A percentile compares a stretch with the other conserved stretches of the same genome.
Conservation (phyloP, 2,113 vertebrate genomes). For the Thamnophis sirtalis region DNA sequence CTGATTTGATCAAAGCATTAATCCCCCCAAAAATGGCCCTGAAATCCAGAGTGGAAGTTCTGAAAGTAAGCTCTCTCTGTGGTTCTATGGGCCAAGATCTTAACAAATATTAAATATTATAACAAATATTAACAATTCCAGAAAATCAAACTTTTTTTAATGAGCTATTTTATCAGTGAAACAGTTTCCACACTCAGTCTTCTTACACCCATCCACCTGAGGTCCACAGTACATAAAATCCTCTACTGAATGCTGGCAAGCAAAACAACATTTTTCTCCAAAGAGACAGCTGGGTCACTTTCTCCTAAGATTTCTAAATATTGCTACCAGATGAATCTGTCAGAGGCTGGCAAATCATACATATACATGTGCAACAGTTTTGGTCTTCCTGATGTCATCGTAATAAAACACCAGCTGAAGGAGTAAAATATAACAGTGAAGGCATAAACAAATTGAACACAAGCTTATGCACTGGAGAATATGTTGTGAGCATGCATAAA, state of each 20-base stretch:
- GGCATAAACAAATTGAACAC: background rate
- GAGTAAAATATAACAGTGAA: background rate
- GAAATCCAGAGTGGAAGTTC: background rate
- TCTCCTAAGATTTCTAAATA: background rate
- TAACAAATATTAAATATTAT: background rate
- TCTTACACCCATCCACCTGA: background rate
- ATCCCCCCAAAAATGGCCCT: background rate
- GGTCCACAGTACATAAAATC: background rate
- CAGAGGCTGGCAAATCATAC: background rate
- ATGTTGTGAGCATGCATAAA: background rate
- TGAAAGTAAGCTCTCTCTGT: no score
- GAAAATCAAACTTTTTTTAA: background rate
- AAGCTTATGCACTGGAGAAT: background rate
- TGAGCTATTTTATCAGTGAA: background rate
- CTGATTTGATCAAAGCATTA: background rate
- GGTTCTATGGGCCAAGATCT: background rate
- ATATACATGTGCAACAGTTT: background rate
- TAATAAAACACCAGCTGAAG: background rate
- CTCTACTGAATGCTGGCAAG: background rate
- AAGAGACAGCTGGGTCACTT: background rate
- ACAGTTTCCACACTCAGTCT: background rate
- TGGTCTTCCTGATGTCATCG: background rate
- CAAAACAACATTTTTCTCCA: background rate
- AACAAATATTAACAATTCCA: background rate
- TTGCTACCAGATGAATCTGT: background rate